A percentile compares a stretch with the other conserved stretches of the same genome.
These are phyloP conservation scores for Lepus americanus DNA, from an alignment of 2,113 vertebrate genomes.

Conservation along the genomic window DNA sequence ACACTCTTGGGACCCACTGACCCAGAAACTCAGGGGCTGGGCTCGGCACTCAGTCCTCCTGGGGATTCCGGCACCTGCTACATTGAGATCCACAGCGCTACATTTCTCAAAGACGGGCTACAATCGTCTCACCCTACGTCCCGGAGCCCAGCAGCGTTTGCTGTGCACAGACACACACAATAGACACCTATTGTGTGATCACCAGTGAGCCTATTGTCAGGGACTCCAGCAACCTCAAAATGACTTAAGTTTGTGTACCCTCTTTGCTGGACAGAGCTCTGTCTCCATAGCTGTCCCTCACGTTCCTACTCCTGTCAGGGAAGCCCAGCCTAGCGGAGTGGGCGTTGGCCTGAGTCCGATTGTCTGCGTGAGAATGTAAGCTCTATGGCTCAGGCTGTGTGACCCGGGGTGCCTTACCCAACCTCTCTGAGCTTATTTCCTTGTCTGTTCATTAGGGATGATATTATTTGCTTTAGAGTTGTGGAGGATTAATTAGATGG, in stretches of 20 bases:
- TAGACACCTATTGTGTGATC: background rate
- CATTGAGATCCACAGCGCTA: background rate
- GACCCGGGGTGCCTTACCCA: background rate
- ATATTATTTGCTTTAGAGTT: background rate
- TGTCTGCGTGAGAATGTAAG: background rate
- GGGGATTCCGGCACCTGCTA: background rate
- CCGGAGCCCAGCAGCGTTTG: background rate
- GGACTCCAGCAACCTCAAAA: background rate
- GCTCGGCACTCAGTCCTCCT: background rate
- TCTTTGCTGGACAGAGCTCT: background rate
- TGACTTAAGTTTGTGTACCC: no score
- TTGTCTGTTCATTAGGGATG: background rate
- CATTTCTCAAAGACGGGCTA: background rate
- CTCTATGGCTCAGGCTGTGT: background rate
- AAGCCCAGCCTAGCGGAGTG: background rate
- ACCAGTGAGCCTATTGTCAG: background rate
- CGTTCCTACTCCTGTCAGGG: accelerated
- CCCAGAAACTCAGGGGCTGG: background rate
- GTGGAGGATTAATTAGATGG: background rate
- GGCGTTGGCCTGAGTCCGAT: background rate
- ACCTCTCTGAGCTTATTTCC: slow-evolving; percentile 1
- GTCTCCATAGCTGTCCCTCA: background rate
- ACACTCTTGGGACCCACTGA: no score
- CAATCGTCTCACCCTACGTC: background rate
- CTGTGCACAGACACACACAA: no score